These are phyloP conservation scores for Drosophila glabriapex DNA, from an alignment of 2,888 invertebrate genomes.

Conservation along the genomic window DNA sequence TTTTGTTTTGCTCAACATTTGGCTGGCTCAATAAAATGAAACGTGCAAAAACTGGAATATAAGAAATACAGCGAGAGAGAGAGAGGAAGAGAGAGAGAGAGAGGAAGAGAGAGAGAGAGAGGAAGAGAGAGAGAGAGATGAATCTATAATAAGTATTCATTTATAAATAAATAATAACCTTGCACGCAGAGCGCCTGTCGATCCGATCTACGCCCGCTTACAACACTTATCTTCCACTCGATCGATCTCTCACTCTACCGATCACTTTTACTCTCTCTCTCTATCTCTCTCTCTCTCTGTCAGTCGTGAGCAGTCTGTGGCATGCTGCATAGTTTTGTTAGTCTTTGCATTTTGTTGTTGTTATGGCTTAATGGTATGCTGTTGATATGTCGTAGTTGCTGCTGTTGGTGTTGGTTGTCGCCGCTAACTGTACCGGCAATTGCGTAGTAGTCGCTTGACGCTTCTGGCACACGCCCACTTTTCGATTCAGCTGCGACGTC, in stretches of 20 bases:
- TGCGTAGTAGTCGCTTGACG: slow-evolving; percentile 59
- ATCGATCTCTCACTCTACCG: neutral
- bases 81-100: neutral
- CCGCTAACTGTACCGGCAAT: slow-evolving; percentile 65
- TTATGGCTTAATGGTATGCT: slow-evolving; percentile 16
- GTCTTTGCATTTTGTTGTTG: slow-evolving; percentile 26
- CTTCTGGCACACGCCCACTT: slow-evolving; percentile 66
- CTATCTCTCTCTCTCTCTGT: slow-evolving; percentile 1
- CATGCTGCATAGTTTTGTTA: slow-evolving; percentile 40
- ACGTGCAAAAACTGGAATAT: slow-evolving; percentile 64
- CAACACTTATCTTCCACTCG: neutral
- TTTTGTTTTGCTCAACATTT: slow-evolving; percentile 48
- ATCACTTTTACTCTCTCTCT: slow-evolving; percentile 4
- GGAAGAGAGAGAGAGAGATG: neutral
- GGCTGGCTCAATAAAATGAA: slow-evolving; percentile 48
- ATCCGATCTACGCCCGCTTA: slow-evolving; percentile 1
- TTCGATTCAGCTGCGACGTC: slow-evolving; percentile 45
- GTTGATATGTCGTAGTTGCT: neutral
- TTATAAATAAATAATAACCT: slow-evolving; percentile 75
- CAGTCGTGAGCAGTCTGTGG: slow-evolving; percentile 13
- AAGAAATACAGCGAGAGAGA: slow-evolving; percentile 14
- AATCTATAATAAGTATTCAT: slow-evolving; percentile 51
- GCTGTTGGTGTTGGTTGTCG: slow-evolving; percentile 29
- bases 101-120: neutral
- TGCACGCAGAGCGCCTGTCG: slow-evolving; percentile 31